phyloP scores from a whole-genome alignment of 2,888 invertebrate species.

The Isoperla grammatica region DNA sequence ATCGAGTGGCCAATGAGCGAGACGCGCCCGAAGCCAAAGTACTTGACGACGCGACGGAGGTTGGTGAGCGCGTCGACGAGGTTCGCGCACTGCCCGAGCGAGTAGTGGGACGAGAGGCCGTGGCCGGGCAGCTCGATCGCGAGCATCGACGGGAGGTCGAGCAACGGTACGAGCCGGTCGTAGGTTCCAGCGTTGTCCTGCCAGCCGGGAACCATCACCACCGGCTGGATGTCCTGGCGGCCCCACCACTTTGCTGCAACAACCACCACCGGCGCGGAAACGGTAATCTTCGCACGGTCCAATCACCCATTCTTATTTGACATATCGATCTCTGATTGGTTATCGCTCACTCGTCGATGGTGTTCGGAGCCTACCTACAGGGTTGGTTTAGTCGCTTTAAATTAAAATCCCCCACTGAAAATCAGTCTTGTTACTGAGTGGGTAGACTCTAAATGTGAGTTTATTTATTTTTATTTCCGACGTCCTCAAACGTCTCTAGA shows the following conservation, averaged over 20 bases:
- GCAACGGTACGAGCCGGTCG: slow-evolving; percentile 59
- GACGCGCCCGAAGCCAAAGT: slow-evolving; percentile 62
- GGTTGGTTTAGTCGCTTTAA: no score
- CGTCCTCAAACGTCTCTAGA: no score
- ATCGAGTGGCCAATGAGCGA: slow-evolving; percentile 61
- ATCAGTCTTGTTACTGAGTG: no score
- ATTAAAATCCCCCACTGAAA: no score
- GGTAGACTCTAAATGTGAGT: no score
- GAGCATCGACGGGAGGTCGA: slow-evolving; percentile 50
- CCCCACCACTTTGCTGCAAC: slow-evolving; percentile 59
- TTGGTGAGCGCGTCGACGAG: slow-evolving; percentile 44
- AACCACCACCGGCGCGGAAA: no score
- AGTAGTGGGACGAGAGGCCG: slow-evolving; percentile 60
- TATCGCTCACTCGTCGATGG: no score
- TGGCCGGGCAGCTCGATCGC: slow-evolving; percentile 66
- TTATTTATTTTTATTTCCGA: no score
- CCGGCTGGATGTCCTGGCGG: slow-evolving; percentile 54
- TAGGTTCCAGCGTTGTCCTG: slow-evolving; percentile 73
- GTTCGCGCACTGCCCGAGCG: slow-evolving; percentile 53
- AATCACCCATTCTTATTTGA: no score
- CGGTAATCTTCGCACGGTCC: no score
- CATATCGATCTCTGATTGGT: no score
- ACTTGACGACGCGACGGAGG: slow-evolving; percentile 52
- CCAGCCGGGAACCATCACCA: slow-evolving; percentile 71
- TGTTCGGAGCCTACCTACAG: no score